Evolutionary conservation across 2,797 vertebrate genomes (phyloP).

Genomic region (Danio tinwini): DNA sequence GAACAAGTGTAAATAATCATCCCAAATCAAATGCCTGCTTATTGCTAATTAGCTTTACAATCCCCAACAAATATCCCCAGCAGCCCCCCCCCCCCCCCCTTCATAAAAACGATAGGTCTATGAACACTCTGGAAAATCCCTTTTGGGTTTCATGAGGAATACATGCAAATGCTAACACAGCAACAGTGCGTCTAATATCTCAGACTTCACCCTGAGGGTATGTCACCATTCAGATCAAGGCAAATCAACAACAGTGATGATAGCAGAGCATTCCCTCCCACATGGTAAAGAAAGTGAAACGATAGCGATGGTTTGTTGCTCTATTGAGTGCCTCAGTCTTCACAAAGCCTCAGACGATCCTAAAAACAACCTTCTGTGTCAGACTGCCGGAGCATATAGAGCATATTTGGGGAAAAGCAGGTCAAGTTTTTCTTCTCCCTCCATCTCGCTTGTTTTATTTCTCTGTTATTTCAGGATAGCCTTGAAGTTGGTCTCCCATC

Average conservation of each 20-base stretch:
- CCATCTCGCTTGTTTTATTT: slow-evolving; percentile 44
- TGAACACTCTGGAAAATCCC: slow-evolving; percentile 27
- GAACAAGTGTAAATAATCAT: slow-evolving; percentile 1
- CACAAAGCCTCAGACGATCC: slow-evolving; percentile 43
- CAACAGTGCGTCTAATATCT: slow-evolving; percentile 45
- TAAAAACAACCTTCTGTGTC: slow-evolving; percentile 50
- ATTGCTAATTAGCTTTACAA: slow-evolving; percentile 25
- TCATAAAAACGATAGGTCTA: slow-evolving; percentile 14
- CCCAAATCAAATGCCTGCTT: slow-evolving; percentile 10
- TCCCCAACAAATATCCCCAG: slow-evolving; percentile 1
- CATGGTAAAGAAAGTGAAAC: slow-evolving; percentile 45
- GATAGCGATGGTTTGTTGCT: slow-evolving; percentile 41
- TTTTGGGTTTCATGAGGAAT: slow-evolving; percentile 23
- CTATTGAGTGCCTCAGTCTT: slow-evolving; percentile 48
- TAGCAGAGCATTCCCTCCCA: slow-evolving; percentile 43
- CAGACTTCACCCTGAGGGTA: slow-evolving; percentile 49
- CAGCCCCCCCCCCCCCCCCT: background rate
- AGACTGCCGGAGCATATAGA: slow-evolving; percentile 29
- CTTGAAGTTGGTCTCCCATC: slow-evolving; percentile 83
- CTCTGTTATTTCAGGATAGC: slow-evolving; percentile 71
- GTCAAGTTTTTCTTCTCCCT: slow-evolving; percentile 47
- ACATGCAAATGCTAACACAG: slow-evolving; percentile 34
- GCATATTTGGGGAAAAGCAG: slow-evolving; percentile 52
- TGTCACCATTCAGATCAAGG: slow-evolving; percentile 57
- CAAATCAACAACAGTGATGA: slow-evolving; percentile 50